These are phyloP conservation scores for Sclerodermus sp. DNA, from an alignment of 2,888 invertebrate genomes.

Conservation along the genomic window DNA sequence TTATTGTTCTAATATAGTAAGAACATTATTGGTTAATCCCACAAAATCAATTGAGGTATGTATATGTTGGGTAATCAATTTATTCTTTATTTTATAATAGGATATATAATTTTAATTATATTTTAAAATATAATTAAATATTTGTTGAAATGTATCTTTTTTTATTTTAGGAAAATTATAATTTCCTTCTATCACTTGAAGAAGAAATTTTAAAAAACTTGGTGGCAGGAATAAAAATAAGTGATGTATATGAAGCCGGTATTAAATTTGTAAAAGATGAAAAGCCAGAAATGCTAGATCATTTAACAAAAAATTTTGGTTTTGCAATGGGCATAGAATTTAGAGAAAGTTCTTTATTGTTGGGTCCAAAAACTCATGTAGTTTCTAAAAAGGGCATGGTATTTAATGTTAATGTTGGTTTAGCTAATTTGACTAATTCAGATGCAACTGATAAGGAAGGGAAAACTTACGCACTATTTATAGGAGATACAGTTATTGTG, in stretches of 20 bases:
- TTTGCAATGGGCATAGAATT: constrained; percentile 99
- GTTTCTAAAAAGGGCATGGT: constrained; percentile 91
- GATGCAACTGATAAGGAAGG: constrained; percentile 83
- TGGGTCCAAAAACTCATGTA: constrained; percentile 85
- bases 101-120: neutral
- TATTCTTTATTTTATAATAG: neutral
- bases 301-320: constrained; percentile 92
- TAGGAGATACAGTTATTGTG: constrained; percentile 96
- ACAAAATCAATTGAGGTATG: constrained; percentile 65
- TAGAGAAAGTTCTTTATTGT: constrained; percentile 88
- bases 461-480: constrained; percentile 88
- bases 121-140: neutral
- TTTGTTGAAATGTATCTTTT: neutral
- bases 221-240: constrained; percentile 79
- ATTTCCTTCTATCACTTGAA: constrained; percentile 84
- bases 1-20: constrained; percentile 96
- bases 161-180: constrained; percentile 77
- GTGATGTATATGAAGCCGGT: constrained; percentile 84
- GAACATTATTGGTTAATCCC: constrained; percentile 96
- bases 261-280: constrained; percentile 82
- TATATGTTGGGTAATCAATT: constrained; percentile 1
- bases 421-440: constrained; percentile 81
- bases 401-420: constrained; percentile 92
- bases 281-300: constrained; percentile 81
- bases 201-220: constrained; percentile 87